Conservation (phyloP, 2,888 invertebrate species). For the Rhimphoctona megacephalus region DNA sequence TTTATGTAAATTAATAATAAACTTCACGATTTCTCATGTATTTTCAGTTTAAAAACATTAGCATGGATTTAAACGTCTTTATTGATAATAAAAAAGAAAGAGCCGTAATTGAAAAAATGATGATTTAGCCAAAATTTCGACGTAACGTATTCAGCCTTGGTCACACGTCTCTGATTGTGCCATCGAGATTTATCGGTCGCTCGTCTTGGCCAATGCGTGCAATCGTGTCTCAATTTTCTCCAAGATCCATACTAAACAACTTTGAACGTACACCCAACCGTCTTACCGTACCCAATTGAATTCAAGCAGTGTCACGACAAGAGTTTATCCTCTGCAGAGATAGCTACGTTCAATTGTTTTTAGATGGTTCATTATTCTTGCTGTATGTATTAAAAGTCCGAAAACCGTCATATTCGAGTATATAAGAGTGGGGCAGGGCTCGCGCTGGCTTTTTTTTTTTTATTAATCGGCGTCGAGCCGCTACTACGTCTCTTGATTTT, state of each 20-base stretch:
- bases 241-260: conserved; percentile 46
- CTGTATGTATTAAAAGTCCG: no score
- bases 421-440: no score
- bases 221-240: conserved; percentile 56
- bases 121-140: background rate
- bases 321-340: background rate
- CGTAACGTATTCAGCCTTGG: conserved; percentile 38
- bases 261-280: background rate
- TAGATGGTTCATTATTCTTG: background rate
- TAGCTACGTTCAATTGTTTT: background rate
- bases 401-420: no score
- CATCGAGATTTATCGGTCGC: conserved; percentile 57
- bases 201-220: conserved; percentile 15
- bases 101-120: background rate
- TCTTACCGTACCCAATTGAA: conserved; percentile 29
- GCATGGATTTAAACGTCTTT: background rate
- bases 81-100: background rate
- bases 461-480: no score
- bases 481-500: background rate
- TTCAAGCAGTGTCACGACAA: conserved; percentile 37
- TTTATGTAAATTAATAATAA: background rate
- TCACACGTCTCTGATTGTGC: conserved; percentile 41
- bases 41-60: background rate
- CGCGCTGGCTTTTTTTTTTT: no score
- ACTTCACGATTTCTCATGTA: background rate